Evolutionary conservation across 1,140 invertebrate genomes (phyloP), one percentile per base, ranked within the genome.

Genomic region (Bathynomus jamesi): DNA sequence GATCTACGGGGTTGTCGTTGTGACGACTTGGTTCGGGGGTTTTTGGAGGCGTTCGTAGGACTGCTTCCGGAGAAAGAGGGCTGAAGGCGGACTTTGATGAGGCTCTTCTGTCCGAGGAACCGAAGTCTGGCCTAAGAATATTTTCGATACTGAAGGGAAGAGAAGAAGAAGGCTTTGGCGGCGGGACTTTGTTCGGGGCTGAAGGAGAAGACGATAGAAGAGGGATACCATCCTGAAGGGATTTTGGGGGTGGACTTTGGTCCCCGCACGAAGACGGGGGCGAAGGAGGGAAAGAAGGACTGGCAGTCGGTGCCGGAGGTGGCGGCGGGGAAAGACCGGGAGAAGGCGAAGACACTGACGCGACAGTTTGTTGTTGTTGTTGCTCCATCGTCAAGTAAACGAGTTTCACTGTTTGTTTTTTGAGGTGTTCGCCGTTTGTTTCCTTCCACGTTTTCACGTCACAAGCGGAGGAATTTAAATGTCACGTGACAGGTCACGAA

Each of bases 121-220:
- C 93, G 77, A 95, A 95, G 80, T 94, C 91, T 0, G 92, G 92
- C 80, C 93, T 91, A 7, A 95, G 82, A 71, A 95, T 95, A 83
- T 94, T 94, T 79, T 94, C 92, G 82, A 95, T 95, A 76, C 91
- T 94, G 83, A 95, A 95, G 78, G 94, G 94, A 0, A 95, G 81
- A 75, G 79, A 30, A 4, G 76, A 25, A 75, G 79, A 30, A 4
- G 76, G 25, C 4, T 29, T 73, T 62, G 24, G 70, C 40, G 29
- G 64, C 13, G 62, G 53, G 13, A 24, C 17, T 60, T n/a, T 64
- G 28, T 63, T 31, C 17, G 21, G 69, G 29, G 71, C 10, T 61
- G 29, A 5, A 62, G 53, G 40, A 40, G 69, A 63, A 67, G 40
- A 21, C 24, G 62, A 24, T 13, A 32, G 60, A 24, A 65, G 21